Conservation (phyloP, 2,888 invertebrate genomes). For the Trissolcus japonicus region DNA sequence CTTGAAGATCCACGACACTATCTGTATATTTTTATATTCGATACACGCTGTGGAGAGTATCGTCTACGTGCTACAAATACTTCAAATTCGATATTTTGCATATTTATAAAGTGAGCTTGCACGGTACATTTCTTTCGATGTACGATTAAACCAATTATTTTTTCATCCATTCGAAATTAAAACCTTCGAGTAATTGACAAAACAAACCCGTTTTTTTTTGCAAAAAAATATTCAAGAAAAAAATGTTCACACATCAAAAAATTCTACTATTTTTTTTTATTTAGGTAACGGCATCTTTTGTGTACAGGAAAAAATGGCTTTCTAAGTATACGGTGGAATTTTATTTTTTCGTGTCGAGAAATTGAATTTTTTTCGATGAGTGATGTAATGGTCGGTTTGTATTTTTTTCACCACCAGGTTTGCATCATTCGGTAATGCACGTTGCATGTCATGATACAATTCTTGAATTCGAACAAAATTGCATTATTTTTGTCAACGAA, state of each 20-base stretch:
- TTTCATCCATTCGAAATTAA: background rate
- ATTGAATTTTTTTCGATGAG: too few species aligned
- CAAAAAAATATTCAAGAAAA: too few species aligned
- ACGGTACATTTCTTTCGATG: conserved; percentile 28
- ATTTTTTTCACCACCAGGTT: too few species aligned
- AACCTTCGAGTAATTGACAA: background rate
- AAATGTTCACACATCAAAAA: too few species aligned
- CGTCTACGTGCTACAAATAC: conserved; percentile 57
- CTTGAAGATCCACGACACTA: conserved; percentile 59
- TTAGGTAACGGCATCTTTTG: too few species aligned
- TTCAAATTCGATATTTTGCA: conserved; percentile 58
- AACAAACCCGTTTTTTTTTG: background rate
- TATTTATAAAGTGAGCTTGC: conserved; percentile 48
- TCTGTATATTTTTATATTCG: conserved; percentile 58
- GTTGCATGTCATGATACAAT: conserved; percentile 46
- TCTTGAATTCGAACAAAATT: conserved; percentile 42
- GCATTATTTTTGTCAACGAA: conserved; percentile 51
- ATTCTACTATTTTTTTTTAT: too few species aligned
- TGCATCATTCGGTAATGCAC: conserved; percentile 28
- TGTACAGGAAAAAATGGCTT: too few species aligned
- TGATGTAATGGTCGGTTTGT: too few species aligned
- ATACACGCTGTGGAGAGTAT: conserved; percentile 55
- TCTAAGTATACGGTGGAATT: too few species aligned
- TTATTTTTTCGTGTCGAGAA: too few species aligned
- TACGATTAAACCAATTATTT: conserved; percentile 3